Evolutionary conservation across 2,888 invertebrate genomes (phyloP).

Genomic region (Chorisops tibialis): DNA sequence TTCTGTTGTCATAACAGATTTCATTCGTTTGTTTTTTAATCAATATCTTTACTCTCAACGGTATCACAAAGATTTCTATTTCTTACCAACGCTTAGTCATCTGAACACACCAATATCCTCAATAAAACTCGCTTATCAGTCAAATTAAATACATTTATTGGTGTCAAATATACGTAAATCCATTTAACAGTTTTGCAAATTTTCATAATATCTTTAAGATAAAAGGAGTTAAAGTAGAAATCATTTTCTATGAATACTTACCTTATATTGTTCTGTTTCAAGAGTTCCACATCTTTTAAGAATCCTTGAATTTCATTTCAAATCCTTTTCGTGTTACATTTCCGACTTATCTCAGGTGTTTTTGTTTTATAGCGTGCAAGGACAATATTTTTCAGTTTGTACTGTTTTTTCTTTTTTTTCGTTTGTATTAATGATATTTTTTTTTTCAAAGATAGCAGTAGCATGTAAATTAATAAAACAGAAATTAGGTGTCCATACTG

Average conservation of each 20-base stretch:
- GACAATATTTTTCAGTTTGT: constrained; percentile 6
- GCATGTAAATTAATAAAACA: too few species aligned
- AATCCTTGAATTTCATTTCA: neutral
- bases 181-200: constrained; percentile 21
- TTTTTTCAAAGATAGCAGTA: too few species aligned
- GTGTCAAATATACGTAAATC: constrained; percentile 18
- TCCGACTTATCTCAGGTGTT: neutral
- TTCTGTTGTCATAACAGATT: too few species aligned
- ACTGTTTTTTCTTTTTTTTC: neutral
- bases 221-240: constrained; percentile 15
- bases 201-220: constrained; percentile 1
- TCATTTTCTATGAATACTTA: neutral
- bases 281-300: neutral
- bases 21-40: too few species aligned
- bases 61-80: too few species aligned
- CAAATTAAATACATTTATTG: constrained; percentile 19
- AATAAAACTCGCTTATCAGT: neutral
- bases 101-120: too few species aligned
- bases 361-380: constrained; percentile 7
- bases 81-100: too few species aligned
- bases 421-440: neutral
- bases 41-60: too few species aligned
- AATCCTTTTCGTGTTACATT: neutral
- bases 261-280: neutral
- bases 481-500: too few species aligned